Conservation (phyloP, 1,140 invertebrate genomes). For the Tetragnatha versicolor region DNA sequence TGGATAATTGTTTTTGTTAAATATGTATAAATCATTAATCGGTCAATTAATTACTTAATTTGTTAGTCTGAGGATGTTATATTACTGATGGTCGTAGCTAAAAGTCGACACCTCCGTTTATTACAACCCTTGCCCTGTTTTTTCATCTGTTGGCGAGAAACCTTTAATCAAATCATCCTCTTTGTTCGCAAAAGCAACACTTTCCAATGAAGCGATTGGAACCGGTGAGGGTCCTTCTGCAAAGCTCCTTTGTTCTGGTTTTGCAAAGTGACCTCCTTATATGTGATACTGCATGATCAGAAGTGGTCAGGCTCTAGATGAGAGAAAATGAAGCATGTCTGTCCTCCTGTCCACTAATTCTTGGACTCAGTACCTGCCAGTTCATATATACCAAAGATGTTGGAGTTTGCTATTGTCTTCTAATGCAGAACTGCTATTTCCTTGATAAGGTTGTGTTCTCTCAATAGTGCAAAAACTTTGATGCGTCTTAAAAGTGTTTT, state of each 20-base stretch:
- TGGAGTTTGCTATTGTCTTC: conserved; percentile 26
- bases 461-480: no score
- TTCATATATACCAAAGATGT: conserved; percentile 50
- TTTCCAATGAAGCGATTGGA: conserved; percentile 27
- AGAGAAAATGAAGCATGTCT: conserved; percentile 32
- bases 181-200: background rate
- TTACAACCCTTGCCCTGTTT: no score
- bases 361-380: conserved; percentile 52
- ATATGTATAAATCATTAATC: no score
- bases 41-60: no score
- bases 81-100: no score
- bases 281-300: conserved; percentile 48
- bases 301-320: conserved; percentile 45
- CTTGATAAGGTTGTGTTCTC: background rate
- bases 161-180: no score
- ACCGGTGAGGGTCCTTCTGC: conserved; percentile 50
- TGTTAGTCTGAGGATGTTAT: no score
- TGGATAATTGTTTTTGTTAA: no score
- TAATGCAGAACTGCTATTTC: conserved; percentile 31
- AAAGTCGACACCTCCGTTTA: no score
- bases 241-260: conserved; percentile 34
- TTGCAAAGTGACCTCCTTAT: conserved; percentile 48
- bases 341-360: conserved; percentile 43
- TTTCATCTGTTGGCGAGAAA: no score
- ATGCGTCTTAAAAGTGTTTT: no score